phyloP scores from a whole-genome alignment of 1,140 invertebrate genomes.

The Potamilus streckersoni region DNA sequence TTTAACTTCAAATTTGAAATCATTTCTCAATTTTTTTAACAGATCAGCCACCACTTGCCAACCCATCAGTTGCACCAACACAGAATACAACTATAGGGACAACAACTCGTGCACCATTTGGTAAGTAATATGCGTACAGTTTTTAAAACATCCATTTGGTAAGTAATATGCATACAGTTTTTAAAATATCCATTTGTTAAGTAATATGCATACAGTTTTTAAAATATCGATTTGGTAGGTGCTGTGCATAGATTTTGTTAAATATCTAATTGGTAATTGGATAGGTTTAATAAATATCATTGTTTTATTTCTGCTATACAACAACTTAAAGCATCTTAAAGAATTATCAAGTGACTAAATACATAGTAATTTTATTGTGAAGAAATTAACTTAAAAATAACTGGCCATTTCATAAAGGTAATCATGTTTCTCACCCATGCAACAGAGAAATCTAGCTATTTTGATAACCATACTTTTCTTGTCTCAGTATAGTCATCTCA shows the following conservation, averaged over 20 bases:
- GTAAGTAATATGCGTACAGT: slow-evolving; percentile 27
- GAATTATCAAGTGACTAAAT: no score
- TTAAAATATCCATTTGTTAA: slow-evolving; percentile 35
- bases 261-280: slow-evolving; percentile 39
- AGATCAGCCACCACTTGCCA: slow-evolving; percentile 39
- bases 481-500: no score
- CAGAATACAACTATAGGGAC: slow-evolving; percentile 8
- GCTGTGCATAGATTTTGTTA: neutral
- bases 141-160: slow-evolving; percentile 32
- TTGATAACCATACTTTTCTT: no score
- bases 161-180: slow-evolving; percentile 9
- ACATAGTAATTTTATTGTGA: no score
- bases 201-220: slow-evolving; percentile 1
- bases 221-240: slow-evolving; percentile 39
- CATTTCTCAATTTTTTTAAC: slow-evolving; percentile 12
- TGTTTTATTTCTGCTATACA: no score
- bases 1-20: no score
- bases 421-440: no score
- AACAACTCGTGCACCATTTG: slow-evolving; percentile 32
- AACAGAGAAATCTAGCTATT: no score
- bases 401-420: no score
- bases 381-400: no score
- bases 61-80: slow-evolving; percentile 28
- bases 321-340: neutral
- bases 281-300: neutral